phyloP scores from a whole-genome alignment of 2,113 vertebrate genomes.

The Sitta europaea region DNA sequence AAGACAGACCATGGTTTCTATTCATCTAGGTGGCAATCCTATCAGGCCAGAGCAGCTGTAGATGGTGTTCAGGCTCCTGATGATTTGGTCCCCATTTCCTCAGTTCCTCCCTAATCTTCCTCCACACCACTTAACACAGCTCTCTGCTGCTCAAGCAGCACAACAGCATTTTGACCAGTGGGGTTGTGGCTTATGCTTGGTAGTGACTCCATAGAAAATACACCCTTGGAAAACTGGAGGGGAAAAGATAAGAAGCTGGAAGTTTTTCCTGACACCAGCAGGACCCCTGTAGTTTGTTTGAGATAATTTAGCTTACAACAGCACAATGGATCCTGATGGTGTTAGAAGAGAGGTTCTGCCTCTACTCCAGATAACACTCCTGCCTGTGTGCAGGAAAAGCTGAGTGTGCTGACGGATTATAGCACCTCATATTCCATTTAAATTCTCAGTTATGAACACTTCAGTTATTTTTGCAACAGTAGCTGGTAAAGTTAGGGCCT shows the following conservation, averaged over 20 bases:
- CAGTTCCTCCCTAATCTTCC: not conserved
- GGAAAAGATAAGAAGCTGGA: not conserved
- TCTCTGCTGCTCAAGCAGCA: accelerated
- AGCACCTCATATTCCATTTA: not conserved
- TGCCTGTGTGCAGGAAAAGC: not conserved
- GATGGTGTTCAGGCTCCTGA: not conserved
- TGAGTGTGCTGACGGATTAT: not conserved
- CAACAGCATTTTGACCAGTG: not conserved
- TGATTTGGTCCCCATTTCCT: not conserved
- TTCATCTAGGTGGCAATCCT: not conserved
- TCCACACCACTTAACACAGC: not conserved
- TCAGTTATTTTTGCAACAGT: slow-evolving; percentile 8
- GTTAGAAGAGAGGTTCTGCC: not conserved
- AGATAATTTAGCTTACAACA: not conserved
- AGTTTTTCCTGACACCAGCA: not conserved
- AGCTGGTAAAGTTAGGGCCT: slow-evolving; percentile 5
- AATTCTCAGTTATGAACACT: slow-evolving; percentile 5
- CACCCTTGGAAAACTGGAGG: not conserved
- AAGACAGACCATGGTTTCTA: not conserved
- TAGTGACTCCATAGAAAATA: not conserved
- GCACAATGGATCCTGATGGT: not conserved
- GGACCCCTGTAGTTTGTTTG: not conserved
- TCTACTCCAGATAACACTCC: not conserved
- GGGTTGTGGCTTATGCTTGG: not conserved
- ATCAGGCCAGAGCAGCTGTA: not conserved